Base-by-base conservation (phyloP, 2,797 vertebrate species). In the Sphaeramia orbicularis region DNA sequence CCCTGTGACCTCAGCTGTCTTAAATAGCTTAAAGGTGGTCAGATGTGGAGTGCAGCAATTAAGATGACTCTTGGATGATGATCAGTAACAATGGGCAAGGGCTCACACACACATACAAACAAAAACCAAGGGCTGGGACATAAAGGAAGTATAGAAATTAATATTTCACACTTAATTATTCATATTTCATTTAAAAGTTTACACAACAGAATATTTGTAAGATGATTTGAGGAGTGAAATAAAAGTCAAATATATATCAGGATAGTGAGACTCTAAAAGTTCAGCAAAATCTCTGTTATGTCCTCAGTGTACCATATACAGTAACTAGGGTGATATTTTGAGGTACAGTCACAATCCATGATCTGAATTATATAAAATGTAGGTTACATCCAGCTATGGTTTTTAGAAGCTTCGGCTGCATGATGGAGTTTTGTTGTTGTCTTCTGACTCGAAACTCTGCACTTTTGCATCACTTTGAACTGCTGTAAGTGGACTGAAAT, bases 1-100 rank as follows among this genome's bases (percentile, higher is more conserved):
- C 68, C 11, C 1, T 51, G 57, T 36, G 71, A 55, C 56, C 40
- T 32, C 57, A 27, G 48, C 57, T 52, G 44, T 67, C 64, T 52
- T 50, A 45, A 8, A 21, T 14, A 59, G 61, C 57, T 65, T 40
- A 54, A 41, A 4, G 32, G 35, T 27, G 54, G 57, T 32, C 30
- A 62, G 45, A 65, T 47, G 30, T 35, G 57, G 16, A 50, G 35
- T 53, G 32, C 27, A 52, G 41, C 18, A 18, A 45, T 51, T 19
- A 10, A 54, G 18, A 4, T 40, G 14, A 37, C 49, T 51, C 18
- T 32, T 30, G 41, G 43, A 61, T 36, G 24, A 36, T 30, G 10
- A 27, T 19, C 15, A 30, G 41, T 52, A 41, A 44, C 15, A 24
- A 48, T 18, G 7, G 19, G 19, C 40, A 47, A 32, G 15, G 15